Base-by-base conservation (phyloP, 2,888 invertebrate species). In the Phengaris arion region DNA sequence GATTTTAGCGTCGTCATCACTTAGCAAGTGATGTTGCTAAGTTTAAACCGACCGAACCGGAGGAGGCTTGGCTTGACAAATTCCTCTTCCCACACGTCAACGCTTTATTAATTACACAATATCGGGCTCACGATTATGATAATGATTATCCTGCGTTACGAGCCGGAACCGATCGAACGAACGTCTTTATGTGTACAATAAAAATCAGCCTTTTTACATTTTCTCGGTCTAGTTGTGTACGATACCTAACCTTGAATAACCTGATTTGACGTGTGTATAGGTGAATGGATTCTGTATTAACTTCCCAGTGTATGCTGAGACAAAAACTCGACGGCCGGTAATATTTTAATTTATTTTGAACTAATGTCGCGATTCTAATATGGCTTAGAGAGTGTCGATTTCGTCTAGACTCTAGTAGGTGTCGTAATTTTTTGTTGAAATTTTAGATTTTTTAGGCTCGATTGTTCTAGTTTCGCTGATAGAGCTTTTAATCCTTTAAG, bases 241-340 rank as follows among this genome's bases (percentile, higher is more conserved):
- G 45, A 59, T 74, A 48, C 45, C 54, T 77, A 76, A 78, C 79
- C 79, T 80, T 80, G 79, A 77, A 76, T 74, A 79, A 79, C 77
- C 78, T 76, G 80, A 78, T 77, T 76, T 77, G 76, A 76, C 74
- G 75, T 76, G 64, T 68, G 73, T 74, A 77, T 77, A 72, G 75
- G 79, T 78, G 80, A 80, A 79, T 80, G 78, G 78, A 78, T 75
- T 77, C 74, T 51, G 51, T 75, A 68, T 76, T 76, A 70, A 74
- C 74, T 76, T 77, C 78, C 78, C 77, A 15, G 69, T 57, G 46
- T 15, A 64, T 22, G 22, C 22, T 13, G 52, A 45, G 2, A 72
- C 72, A 72, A 54, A 54, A 72, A 72, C 54, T 22, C 35, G 6
- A 2, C 70, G 70, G 59, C n/a, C 59, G 15, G 12, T 22, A 64